Evolutionary conservation across 2,797 vertebrate genomes (phyloP).

Genomic region (Liasis olivaceus): DNA sequence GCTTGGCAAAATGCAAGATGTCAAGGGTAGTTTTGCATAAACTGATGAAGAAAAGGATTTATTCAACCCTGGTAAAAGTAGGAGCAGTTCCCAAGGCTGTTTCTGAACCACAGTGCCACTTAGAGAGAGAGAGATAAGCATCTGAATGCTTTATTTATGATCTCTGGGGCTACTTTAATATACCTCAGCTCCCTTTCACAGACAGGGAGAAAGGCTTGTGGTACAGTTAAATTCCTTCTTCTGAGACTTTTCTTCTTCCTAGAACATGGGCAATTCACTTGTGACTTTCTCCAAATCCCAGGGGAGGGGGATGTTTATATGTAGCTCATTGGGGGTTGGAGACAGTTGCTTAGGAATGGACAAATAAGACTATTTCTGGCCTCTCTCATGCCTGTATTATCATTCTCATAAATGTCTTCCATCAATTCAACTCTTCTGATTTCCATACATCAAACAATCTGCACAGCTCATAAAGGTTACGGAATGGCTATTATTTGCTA

Average conservation of each 20-base stretch:
- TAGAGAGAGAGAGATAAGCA: not conserved
- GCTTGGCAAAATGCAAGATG: constrained; percentile 22
- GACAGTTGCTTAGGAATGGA: not conserved
- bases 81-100: not conserved
- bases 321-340: not conserved
- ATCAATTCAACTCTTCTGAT: not conserved
- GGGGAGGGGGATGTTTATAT: not conserved
- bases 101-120: not conserved
- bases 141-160: not conserved
- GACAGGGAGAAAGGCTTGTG: not conserved
- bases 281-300: not conserved
- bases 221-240: not conserved
- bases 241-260: not conserved
- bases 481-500: not conserved
- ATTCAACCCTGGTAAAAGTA: constrained; percentile 17
- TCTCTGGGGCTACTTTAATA: not conserved
- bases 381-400: not conserved
- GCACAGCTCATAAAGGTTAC: not conserved
- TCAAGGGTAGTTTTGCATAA: not conserved
- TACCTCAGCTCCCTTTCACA: not conserved
- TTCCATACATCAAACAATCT: not conserved
- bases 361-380: not conserved
- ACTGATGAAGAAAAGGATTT: not conserved
- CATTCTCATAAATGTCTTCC: not conserved
- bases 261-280: not conserved